Evolutionary conservation across 2,888 invertebrate genomes (phyloP).

Genomic region (Metacarcinus magister): DNA sequence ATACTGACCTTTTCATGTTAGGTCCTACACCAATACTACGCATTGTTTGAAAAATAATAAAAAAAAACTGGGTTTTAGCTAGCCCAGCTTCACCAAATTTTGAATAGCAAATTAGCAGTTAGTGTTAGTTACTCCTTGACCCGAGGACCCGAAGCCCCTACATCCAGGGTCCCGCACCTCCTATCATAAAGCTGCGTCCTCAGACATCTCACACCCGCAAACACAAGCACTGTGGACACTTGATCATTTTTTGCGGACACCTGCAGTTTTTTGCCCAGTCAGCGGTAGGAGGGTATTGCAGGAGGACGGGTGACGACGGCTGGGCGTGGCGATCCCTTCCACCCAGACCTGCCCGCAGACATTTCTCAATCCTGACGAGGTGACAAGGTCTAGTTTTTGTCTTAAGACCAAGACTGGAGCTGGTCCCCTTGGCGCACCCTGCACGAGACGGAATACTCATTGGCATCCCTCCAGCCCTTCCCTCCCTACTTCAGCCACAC

Average conservation of each 20-base stretch:
- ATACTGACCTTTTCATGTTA: not conserved
- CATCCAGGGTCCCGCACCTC: conserved; percentile 46
- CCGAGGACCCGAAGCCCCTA: not conserved
- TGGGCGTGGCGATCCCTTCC: not conserved
- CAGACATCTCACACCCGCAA: conserved; percentile 28
- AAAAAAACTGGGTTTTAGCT: not conserved
- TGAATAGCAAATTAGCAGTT: not conserved
- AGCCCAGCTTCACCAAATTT: not conserved
- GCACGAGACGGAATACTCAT: conserved; percentile 10
- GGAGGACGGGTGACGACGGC: conserved; percentile 21
- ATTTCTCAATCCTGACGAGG: not conserved
- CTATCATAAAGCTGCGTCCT: conserved; percentile 28
- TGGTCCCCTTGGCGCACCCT: conserved; percentile 31
- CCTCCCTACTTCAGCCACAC: conserved; percentile 27
- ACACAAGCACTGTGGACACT: conserved; percentile 34
- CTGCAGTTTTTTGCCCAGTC: conserved; percentile 49
- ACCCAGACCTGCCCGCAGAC: not conserved
- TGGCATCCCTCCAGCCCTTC: conserved; percentile 3
- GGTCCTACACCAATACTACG: not conserved
- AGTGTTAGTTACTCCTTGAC: conserved; percentile 12
- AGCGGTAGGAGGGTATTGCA: conserved; percentile 34
- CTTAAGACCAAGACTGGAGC: not conserved
- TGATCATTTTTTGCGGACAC: conserved; percentile 47
- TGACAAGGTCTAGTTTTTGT: conserved; percentile 19
- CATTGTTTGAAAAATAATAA: not conserved